Evolutionary conservation across 2,113 vertebrate genomes (phyloP).

Genomic region (Gavia stellata): DNA sequence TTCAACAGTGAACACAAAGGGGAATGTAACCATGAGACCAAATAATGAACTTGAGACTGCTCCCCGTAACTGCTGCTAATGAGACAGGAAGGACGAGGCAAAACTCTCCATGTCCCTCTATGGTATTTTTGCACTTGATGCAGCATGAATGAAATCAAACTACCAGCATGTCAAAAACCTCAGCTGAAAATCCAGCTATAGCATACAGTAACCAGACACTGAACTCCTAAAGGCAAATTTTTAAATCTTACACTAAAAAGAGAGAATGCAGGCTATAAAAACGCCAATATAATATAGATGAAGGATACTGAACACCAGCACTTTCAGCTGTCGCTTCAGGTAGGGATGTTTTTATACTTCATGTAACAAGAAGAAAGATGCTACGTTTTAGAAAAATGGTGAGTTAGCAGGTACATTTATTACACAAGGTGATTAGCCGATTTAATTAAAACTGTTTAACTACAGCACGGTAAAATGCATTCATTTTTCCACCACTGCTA

Average conservation of each 20-base stretch:
- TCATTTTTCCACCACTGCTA: not conserved
- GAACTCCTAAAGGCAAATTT: not conserved
- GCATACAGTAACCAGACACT: not conserved
- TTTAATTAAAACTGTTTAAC: not conserved
- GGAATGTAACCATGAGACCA: not conserved
- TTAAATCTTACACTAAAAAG: not conserved
- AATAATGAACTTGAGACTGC: not conserved
- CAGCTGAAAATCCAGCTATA: not conserved
- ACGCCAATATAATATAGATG: fast-evolving
- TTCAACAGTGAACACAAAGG: not conserved
- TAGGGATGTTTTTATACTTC: not conserved
- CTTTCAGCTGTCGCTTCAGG: not conserved
- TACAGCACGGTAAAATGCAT: not conserved
- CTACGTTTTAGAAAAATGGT: not conserved
- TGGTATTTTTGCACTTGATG: not conserved
- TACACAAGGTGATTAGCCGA: not conserved
- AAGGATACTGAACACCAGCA: not conserved
- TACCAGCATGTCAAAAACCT: not conserved
- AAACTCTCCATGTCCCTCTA: not conserved
- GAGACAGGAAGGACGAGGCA: not conserved
- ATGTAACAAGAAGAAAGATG: not conserved
- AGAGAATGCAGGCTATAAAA: not conserved
- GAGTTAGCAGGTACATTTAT: not conserved
- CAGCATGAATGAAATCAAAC: not conserved
- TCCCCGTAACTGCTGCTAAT: no score